Evolutionary conservation across 2,797 vertebrate species (phyloP).

Genomic region (Pterois miles): DNA sequence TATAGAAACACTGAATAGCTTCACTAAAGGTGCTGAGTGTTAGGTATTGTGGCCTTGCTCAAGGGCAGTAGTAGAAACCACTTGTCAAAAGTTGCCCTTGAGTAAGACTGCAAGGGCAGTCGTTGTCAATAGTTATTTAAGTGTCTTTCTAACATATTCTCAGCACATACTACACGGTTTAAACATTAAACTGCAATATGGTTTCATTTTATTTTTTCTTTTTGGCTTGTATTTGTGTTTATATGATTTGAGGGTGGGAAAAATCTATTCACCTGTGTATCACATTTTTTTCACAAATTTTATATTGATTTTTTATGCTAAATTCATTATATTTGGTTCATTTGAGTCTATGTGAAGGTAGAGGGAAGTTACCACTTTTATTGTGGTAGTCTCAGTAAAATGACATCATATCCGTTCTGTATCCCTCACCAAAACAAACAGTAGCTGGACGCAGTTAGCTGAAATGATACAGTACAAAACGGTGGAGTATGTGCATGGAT

Average conservation of each 20-base stretch:
- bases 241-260: neutral
- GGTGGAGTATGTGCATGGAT: too few species aligned
- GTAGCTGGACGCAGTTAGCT: too few species aligned
- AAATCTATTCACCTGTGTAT: too few species aligned
- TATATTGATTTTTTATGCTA: too few species aligned
- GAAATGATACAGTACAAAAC: too few species aligned
- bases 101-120: neutral
- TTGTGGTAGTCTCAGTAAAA: too few species aligned
- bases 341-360: too few species aligned
- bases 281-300: too few species aligned
- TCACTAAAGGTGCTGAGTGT: neutral
- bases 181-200: neutral
- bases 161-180: neutral
- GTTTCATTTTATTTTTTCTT: neutral
- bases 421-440: too few species aligned
- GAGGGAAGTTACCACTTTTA: too few species aligned
- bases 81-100: conserved; percentile 5
- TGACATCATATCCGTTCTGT: too few species aligned
- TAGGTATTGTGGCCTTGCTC: conserved; percentile 7
- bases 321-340: too few species aligned
- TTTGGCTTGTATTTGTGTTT: neutral
- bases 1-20: neutral
- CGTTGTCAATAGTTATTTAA: conserved; percentile 11
- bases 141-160: neutral
- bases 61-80: conserved; percentile 6